These are phyloP conservation scores for Unio delphinus DNA, from an alignment of 2,888 invertebrate species.

Conservation along the genomic window DNA sequence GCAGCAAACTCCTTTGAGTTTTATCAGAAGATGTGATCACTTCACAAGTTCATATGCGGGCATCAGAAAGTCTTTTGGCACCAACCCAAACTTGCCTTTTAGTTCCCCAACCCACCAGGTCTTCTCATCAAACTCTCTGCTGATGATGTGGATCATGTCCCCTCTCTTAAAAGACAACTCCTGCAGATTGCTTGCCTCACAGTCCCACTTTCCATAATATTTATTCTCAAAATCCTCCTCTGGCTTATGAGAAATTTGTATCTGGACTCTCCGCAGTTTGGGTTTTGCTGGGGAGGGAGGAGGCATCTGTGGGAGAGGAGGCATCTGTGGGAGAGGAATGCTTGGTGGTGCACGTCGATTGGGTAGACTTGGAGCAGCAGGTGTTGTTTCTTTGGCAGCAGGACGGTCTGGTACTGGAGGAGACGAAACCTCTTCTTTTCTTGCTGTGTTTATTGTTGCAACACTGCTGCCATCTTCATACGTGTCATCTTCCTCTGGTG, in stretches of 20 bases:
- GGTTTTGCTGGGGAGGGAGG: slow-evolving; percentile 21
- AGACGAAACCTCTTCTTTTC: no score
- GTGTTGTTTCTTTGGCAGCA: background rate
- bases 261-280: slow-evolving; percentile 17
- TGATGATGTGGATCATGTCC: slow-evolving; percentile 62
- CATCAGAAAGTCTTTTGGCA: slow-evolving; percentile 63
- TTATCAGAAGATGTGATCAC: no score
- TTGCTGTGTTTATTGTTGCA: background rate
- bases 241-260: slow-evolving; percentile 26
- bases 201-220: slow-evolving; percentile 66
- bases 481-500: slow-evolving; percentile 26
- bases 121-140: slow-evolving; percentile 60
- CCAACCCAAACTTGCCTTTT: slow-evolving; percentile 62
- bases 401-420: background rate
- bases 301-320: slow-evolving; percentile 19
- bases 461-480: slow-evolving; percentile 39
- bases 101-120: slow-evolving; percentile 67
- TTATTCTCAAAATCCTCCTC: slow-evolving; percentile 61
- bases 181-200: slow-evolving; percentile 45
- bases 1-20: no score
- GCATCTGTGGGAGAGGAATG: slow-evolving; percentile 6
- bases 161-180: slow-evolving; percentile 66
- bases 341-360: slow-evolving; percentile 3
- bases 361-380: slow-evolving; percentile 9
- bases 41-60: slow-evolving; percentile 55